A percentile compares a stretch with the other conserved stretches of the same genome.
Conservation (phyloP, 2,113 vertebrate genomes). For the Silurus glanis region DNA sequence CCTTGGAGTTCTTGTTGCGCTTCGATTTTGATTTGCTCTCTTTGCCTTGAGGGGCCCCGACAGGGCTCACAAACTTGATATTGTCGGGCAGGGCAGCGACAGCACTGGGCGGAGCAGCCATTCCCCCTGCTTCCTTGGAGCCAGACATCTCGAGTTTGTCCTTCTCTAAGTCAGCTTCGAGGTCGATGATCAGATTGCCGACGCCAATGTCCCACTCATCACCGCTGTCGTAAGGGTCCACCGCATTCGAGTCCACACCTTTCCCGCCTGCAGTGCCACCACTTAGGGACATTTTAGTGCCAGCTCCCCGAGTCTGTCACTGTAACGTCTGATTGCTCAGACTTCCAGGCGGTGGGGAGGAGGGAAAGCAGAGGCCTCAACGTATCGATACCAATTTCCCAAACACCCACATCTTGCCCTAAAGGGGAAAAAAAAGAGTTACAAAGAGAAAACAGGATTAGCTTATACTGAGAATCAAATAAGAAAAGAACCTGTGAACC, state of each 20-base stretch:
- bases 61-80: conserved; percentile 97
- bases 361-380: conserved; percentile 78
- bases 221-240: conserved; percentile 99
- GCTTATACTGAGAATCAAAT: neutral
- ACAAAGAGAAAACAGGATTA: conserved; percentile 14
- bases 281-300: conserved; percentile 99
- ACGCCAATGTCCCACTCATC: conserved; percentile 99
- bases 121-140: conserved; percentile 91
- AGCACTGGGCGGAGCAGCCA: conserved; percentile 86
- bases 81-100: conserved; percentile 96
- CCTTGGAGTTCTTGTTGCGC: conserved; percentile 97
- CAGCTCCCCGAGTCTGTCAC: conserved; percentile 85
- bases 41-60: conserved; percentile 93
- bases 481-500: neutral
- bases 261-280: conserved; percentile 99
- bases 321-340: conserved; percentile 75
- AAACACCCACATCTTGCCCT: conserved; percentile 89
- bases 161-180: conserved; percentile 99
- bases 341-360: conserved; percentile 70
- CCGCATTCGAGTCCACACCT: conserved; percentile 99
- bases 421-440: conserved; percentile 66
- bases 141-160: conserved; percentile 99
- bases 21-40: conserved; percentile 99
- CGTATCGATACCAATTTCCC: conserved; percentile 82
- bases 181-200: conserved; percentile 99